Conservation (phyloP, 2,888 invertebrate genomes). For the Tromatobia lineatoria region DNA sequence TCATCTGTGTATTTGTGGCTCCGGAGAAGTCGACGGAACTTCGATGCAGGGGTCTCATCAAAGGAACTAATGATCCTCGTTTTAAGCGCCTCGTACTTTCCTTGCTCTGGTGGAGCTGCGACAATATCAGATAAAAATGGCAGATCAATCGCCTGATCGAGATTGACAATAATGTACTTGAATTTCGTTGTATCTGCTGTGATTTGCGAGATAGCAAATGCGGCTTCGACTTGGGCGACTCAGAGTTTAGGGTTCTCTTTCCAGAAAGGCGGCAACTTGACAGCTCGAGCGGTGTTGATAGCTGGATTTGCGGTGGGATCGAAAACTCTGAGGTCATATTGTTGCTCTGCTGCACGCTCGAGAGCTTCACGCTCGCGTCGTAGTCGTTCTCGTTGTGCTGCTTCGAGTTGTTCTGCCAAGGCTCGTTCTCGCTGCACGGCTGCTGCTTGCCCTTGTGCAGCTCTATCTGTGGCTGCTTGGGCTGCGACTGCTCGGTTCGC, state of each 20-base stretch:
- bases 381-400: no score
- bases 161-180: slow-evolving; percentile 34
- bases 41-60: slow-evolving; percentile 9
- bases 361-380: no score
- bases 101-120: slow-evolving; percentile 35
- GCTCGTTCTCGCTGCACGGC: no score
- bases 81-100: slow-evolving; percentile 61
- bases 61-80: slow-evolving; percentile 47
- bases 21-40: neutral
- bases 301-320: no score
- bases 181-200: slow-evolving; percentile 48
- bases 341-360: no score
- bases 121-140: slow-evolving; percentile 67
- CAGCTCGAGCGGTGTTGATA: neutral
- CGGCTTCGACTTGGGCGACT: slow-evolving; percentile 68
- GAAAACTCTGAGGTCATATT: no score
- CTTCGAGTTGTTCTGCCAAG: no score
- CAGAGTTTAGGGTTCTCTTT: slow-evolving; percentile 64
- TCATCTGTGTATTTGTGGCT: slow-evolving; percentile 30
- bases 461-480: no score
- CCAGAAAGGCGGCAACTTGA: slow-evolving; percentile 69
- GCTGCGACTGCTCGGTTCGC: no score
- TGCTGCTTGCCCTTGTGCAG: no score
- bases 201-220: slow-evolving; percentile 52
- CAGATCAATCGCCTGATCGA: slow-evolving; percentile 58